Evolutionary conservation across 2,797 vertebrate species (phyloP), one percentile per base, ranked within the genome.

Genomic region (Smutsia gigantea): DNA sequence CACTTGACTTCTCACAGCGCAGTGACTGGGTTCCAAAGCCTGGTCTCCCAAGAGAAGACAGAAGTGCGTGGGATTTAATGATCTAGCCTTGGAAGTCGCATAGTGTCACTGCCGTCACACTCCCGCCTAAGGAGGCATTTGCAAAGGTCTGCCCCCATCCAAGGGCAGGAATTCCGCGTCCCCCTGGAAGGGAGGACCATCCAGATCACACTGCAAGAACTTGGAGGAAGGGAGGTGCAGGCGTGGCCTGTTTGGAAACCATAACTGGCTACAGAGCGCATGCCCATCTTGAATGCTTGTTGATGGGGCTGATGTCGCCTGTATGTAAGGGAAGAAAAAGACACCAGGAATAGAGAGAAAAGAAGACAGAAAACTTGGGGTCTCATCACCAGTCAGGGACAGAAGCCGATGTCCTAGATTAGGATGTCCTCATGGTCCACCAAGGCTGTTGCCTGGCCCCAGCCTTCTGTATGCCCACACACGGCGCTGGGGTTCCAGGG

Each of bases 211-310:
- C 29, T 34, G 42, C 63, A 42, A 46, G 79, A 42, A 14, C 69
- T 42, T 6, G 14, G 1, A 31, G 11, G 17, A 15, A 21, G 37
- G 49, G 39, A 37, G 25, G 10, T 1, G 0, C 7, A 13, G 46
- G n/a, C 46, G 59, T 0, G 0, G 19, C 10, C 1, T n/a, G 2
- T n/a, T 15, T 53, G 29, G 46, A 25, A 92, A 42, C 39, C 49
- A 10, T 39, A 17, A 3, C 1, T 13, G 5, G 34, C 29, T 88
- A 3, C 69, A 21, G 31, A 37, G 29, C 6, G 7, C 71, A 21
- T 1, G 5, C 23, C 1, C 7, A 21, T 34, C 34, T 18, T 14
- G 37, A 31, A 27, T 15, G 4, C 55, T 27, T 15, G 61, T 31
- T 46, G 1, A n/a, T 1, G 2, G 25, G 37, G 34, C 37, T 14